Conservation (phyloP, 64 coral and sea anemone species). For the Anthopleura sola region DNA sequence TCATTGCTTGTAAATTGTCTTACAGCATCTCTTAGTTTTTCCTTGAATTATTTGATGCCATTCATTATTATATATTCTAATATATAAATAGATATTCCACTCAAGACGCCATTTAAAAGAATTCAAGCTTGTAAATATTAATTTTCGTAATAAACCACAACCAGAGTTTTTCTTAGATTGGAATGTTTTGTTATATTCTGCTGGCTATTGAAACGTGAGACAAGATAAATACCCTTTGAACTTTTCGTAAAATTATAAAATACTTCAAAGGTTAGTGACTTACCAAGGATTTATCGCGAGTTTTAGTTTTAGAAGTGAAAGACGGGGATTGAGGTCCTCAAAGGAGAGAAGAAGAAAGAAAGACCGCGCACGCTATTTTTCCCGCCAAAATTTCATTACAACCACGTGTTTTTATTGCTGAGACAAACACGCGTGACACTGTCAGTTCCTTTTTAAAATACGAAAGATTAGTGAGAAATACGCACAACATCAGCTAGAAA, state of each 20-base stretch:
- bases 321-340: not conserved
- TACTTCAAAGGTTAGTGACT: not conserved
- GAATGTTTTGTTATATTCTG: not conserved
- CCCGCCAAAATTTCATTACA: not conserved
- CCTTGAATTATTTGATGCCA: not conserved
- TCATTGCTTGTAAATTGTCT: constrained; percentile 1
- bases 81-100: constrained; percentile 4
- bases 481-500: not conserved
- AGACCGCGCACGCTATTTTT: not conserved
- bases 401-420: not conserved
- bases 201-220: not conserved
- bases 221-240: not conserved
- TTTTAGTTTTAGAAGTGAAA: not conserved
- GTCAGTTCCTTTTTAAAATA: not conserved
- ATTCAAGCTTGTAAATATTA: constrained; percentile 26
- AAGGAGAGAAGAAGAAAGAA: not conserved
- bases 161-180: not conserved
- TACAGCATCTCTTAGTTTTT: not conserved
- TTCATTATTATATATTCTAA: constrained; percentile 3
- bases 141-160: not conserved
- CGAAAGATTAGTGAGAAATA: not conserved
- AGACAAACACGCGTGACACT: not conserved
- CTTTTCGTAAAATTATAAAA: not conserved
- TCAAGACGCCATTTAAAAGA: not conserved
- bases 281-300: not conserved